A percentile compares a stretch with the other conserved stretches of the same genome.
phyloP scores from a whole-genome alignment of 2,797 vertebrate genomes.

The Brachymystax lenok region DNA sequence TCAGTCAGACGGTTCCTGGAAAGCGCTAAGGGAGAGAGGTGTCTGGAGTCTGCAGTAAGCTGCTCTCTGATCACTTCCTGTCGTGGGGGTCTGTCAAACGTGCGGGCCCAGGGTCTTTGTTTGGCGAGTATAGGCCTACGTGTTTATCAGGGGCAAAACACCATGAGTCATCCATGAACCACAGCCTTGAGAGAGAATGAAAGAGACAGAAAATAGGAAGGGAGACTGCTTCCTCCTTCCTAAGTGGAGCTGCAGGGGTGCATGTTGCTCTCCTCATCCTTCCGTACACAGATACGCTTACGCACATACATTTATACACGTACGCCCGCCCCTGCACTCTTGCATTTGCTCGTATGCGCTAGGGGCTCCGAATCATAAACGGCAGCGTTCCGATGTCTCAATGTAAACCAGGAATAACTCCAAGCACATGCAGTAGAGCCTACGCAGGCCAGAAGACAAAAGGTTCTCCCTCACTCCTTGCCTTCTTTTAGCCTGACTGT shows the following conservation, averaged over 20 bases:
- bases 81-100: neutral
- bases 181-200: conserved; percentile 29
- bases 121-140: conserved; percentile 34
- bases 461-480: neutral
- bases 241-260: conserved; percentile 30
- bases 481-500: neutral
- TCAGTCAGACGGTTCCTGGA: conserved; percentile 43
- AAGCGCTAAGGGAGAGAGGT: conserved; percentile 7
- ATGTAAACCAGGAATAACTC: neutral
- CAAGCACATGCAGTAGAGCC: neutral
- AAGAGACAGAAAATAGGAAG: conserved; percentile 53
- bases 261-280: neutral
- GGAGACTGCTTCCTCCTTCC: conserved; percentile 35
- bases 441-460: neutral
- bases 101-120: conserved; percentile 18
- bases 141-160: conserved; percentile 42
- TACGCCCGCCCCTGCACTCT: neutral
- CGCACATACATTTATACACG: neutral
- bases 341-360: conserved; percentile 16
- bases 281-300: neutral
- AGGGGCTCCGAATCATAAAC: conserved; percentile 24
- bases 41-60: conserved; percentile 43
- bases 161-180: conserved; percentile 50
- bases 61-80: conserved; percentile 56
- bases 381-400: conserved; percentile 1